A percentile compares a stretch with the other conserved stretches of the same genome.
Evolutionary conservation across 2,113 vertebrate genomes (phyloP).

Genomic region (Bettongia penicillata): DNA sequence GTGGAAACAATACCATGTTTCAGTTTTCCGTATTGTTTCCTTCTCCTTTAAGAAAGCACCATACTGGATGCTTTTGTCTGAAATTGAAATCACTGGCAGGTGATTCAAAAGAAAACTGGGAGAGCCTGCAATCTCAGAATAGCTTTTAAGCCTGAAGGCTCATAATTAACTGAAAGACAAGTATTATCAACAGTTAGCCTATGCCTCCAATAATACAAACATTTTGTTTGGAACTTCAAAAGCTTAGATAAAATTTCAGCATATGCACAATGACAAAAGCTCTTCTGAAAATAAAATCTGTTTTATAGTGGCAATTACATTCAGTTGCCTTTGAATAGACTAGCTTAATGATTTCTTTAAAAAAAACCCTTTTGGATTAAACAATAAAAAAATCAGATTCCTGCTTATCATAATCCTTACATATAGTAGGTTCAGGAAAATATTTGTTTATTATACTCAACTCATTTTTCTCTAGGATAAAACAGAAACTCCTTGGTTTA

Average conservation of each 20-base stretch:
- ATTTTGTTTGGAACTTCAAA: not conserved
- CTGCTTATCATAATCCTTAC: not conserved
- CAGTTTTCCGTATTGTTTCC: not conserved
- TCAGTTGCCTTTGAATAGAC: not conserved
- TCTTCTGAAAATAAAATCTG: not conserved
- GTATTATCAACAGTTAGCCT: not conserved
- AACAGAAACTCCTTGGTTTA: not conserved
- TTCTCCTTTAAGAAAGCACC: not conserved
- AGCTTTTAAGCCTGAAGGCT: not conserved
- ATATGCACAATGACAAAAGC: not conserved
- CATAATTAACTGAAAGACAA: not conserved
- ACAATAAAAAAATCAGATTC: not conserved
- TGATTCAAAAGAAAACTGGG: not conserved
- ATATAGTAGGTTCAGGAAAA: not conserved
- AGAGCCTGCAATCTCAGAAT: not conserved
- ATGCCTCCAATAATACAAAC: not conserved
- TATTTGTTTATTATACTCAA: not conserved
- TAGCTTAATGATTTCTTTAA: not conserved
- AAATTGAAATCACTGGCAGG: not conserved
- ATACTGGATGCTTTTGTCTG: not conserved
- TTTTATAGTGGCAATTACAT: not conserved
- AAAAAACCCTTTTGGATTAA: not conserved
- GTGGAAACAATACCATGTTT: not conserved
- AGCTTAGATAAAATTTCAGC: not conserved
- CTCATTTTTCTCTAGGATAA: not conserved